These are phyloP conservation scores for Dione juno DNA, from an alignment of 2,888 invertebrate genomes.

Conservation along the genomic window DNA sequence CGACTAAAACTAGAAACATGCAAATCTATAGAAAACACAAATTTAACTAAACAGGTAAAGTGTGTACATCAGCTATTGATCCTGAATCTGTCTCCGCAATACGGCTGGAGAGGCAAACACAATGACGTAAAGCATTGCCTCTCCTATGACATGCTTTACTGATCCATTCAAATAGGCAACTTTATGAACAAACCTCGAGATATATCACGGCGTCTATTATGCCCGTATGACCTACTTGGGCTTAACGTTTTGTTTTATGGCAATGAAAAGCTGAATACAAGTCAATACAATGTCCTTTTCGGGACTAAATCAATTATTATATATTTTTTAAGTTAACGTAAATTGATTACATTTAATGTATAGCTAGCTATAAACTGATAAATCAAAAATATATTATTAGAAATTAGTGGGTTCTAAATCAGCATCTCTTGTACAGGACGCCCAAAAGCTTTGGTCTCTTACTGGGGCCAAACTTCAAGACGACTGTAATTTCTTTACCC, in stretches of 20 bases:
- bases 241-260: constrained; percentile 14
- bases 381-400: no score
- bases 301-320: not conserved
- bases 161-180: constrained; percentile 38
- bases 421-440: no score
- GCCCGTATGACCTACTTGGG: constrained; percentile 22
- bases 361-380: no score
- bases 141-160: constrained; percentile 31
- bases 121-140: constrained; percentile 38
- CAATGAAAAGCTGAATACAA: not conserved
- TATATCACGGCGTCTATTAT: constrained; percentile 21
- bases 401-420: no score
- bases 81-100: constrained; percentile 40
- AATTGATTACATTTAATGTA: not conserved
- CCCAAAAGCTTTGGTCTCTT: not conserved
- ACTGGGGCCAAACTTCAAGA: not conserved
- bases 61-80: constrained; percentile 31
- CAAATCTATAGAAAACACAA: not conserved
- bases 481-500: not conserved
- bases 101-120: constrained; percentile 46
- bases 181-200: constrained; percentile 26
- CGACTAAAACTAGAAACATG: not conserved
- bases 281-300: not conserved
- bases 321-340: not conserved
- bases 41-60: constrained; percentile 23